Percentiles rank a stretch among this genome's conserved stretches.
Conservation (phyloP, 2,797 vertebrate genomes). For the Onychomys leucogaster region DNA sequence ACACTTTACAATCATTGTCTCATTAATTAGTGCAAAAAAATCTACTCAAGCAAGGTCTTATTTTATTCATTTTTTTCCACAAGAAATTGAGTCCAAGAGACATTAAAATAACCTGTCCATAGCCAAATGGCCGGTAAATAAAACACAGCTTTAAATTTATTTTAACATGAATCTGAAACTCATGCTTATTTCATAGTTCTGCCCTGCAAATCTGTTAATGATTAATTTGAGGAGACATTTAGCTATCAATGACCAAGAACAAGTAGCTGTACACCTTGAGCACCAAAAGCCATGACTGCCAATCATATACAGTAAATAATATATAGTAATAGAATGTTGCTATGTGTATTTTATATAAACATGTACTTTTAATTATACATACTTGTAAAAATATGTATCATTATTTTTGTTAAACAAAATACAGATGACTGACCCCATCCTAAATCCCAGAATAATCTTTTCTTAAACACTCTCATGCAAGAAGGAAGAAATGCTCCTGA, state of each 20-base stretch:
- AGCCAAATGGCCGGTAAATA: conserved; percentile 8
- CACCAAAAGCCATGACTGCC: background rate
- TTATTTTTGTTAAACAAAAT: conserved; percentile 32
- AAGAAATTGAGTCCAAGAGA: conserved; percentile 4
- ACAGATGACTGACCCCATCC: background rate
- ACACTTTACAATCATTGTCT: background rate
- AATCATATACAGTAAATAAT: background rate
- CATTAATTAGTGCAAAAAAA: conserved; percentile 53
- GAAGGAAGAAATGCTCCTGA: conserved; percentile 23
- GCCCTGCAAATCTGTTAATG: background rate
- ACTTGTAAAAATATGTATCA: background rate
- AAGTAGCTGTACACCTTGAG: background rate
- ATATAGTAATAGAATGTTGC: background rate
- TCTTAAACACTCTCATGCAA: background rate
- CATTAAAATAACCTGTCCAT: conserved; percentile 18
- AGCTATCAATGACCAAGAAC: background rate
- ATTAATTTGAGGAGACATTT: background rate
- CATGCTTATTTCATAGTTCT: conserved; percentile 33
- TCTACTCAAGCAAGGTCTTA: background rate
- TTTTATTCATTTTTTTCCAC: conserved; percentile 24
- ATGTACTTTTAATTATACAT: background rate
- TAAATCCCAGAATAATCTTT: conserved; percentile 22
- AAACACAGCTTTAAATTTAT: conserved; percentile 40
- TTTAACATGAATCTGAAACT: conserved; percentile 44
- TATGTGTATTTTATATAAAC: background rate